Base-by-base conservation (phyloP, 2,888 invertebrate genomes). In the Leptopilina drosophilae region DNA sequence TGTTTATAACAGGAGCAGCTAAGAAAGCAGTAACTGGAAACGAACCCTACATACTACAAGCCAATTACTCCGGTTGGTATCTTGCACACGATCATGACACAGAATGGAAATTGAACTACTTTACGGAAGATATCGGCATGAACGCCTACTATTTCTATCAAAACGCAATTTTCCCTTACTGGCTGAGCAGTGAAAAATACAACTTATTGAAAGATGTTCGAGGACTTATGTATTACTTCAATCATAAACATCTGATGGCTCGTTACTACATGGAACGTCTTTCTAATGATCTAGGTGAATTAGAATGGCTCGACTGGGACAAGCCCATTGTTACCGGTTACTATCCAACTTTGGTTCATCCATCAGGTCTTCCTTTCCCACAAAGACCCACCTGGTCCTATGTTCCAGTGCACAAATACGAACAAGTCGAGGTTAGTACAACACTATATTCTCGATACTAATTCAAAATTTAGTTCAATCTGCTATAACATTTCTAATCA, bases 121-220 rank as follows among this genome's bases (percentile, higher is more conserved):
- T 94, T 92, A 95, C 95, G 15, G 95, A 96, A 87, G 96, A 97
- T 89, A 92, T 95, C 78, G 94, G 94, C 78, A 92, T 95, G 76
- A 96, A 95, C 90, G 87, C 94, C 40, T 94, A 93, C 88, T 95
- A 95, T 92, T 95, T 94, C 90, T 94, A 94, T 88, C 89, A 92
- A 83, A 93, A 94, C 84, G 89, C 95, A 85, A 92, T 94, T 78
- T 95, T 94, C 87, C 95, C 96, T 7, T 93, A 92, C 88, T 95
- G 95, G 94, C 92, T 95, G 87, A 92, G 93, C 78, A 93, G 93
- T 80, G 91, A 93, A 15, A 92, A 93, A 42, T 93, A 93, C 84
- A 92, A 86, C 46, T 69, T 92, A 69, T 84, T 88, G 5, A 94
- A 93, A 85, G 93, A 94, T 82, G 92, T 93, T 84, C 94, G 93